Percentiles rank a stretch among this genome's conserved stretches.
Conservation (phyloP, 2,113 vertebrate species). For the Paracanthobrama guichenoti region DNA sequence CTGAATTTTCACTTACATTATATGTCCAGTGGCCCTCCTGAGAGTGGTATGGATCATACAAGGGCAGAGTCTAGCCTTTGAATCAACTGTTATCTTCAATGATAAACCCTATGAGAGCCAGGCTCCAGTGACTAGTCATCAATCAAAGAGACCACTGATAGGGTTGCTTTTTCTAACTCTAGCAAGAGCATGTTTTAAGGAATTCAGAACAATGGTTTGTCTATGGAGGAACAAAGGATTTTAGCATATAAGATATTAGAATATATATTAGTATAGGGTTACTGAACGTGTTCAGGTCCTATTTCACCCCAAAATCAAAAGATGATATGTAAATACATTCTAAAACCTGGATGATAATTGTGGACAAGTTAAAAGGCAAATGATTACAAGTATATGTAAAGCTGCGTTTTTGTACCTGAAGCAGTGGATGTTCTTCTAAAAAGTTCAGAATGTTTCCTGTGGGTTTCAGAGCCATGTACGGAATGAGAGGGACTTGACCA, state of each 20-base stretch:
- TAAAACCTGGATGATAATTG: background rate
- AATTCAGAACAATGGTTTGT: background rate
- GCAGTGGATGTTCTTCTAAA: conserved; percentile 82
- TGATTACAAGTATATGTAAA: background rate
- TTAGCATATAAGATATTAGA: background rate
- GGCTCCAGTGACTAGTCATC: background rate
- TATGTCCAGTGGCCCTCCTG: conserved; percentile 5
- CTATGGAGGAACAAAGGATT: background rate
- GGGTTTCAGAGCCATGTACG: conserved; percentile 70
- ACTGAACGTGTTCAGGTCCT: background rate
- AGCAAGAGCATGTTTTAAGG: background rate
- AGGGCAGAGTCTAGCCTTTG: conserved; percentile 10
- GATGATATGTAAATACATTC: background rate
- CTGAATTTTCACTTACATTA: background rate
- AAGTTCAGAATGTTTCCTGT: conserved; percentile 83
- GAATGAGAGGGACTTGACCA: conserved; percentile 87
- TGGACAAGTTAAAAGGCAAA: background rate
- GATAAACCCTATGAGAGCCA: background rate
- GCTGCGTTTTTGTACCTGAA: conserved; percentile 76
- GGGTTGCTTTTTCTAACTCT: background rate
- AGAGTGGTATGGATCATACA: background rate
- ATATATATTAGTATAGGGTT: too few species aligned
- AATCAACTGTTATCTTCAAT: conserved; percentile 31
- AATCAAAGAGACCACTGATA: background rate
- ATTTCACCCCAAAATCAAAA: background rate